These are phyloP conservation scores for Anoplolepis gracilipes DNA, from an alignment of 1,140 invertebrate species.

Conservation along the genomic window DNA sequence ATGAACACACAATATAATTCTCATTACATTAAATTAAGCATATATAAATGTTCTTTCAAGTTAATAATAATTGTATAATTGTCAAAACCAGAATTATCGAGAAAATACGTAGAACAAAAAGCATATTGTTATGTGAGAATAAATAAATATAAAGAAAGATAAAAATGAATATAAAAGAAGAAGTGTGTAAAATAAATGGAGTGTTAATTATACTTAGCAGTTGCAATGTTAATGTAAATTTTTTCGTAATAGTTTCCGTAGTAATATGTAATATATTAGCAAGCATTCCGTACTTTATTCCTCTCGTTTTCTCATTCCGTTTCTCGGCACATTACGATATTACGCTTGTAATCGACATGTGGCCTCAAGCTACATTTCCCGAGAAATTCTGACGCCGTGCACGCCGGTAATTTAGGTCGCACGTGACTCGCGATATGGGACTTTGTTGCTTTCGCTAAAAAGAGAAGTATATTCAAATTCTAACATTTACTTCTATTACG, in stretches of 20 bases:
- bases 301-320: neutral
- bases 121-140: neutral
- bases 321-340: constrained; percentile 29
- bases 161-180: neutral
- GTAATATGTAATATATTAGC: no score
- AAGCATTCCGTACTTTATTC: neutral
- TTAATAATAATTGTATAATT: constrained; percentile 26
- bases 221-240: neutral
- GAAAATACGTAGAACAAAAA: neutral
- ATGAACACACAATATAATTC: constrained; percentile 14
- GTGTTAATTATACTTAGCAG: neutral
- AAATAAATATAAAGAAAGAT: neutral
- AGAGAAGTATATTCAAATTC: constrained; percentile 41
- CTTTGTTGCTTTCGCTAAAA: constrained; percentile 38
- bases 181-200: neutral
- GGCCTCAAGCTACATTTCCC: neutral
- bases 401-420: constrained; percentile 48
- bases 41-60: neutral
- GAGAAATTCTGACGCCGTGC: constrained; percentile 44
- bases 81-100: neutral
- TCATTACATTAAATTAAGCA: constrained; percentile 37
- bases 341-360: constrained; percentile 32
- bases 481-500: neutral
- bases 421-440: constrained; percentile 45
- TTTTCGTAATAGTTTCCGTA: neutral